Percentiles rank a stretch among this genome's conserved stretches.
These are phyloP conservation scores for Bursaphelenchus mucronatus DNA, from an alignment of 1,140 invertebrate genomes.

Conservation along the genomic window DNA sequence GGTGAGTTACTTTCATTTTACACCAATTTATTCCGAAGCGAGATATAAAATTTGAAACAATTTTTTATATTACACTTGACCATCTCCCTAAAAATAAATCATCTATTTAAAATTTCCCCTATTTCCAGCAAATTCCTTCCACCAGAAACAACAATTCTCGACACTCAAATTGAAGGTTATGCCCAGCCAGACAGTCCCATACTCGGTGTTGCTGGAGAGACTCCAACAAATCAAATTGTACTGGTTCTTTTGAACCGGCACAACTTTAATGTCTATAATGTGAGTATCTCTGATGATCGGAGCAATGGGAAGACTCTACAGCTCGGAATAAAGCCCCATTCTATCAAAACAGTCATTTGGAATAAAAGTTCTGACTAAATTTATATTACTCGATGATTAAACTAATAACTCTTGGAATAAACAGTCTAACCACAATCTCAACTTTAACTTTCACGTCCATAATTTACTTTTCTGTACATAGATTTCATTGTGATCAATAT, in stretches of 20 bases:
- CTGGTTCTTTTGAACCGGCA: conserved; percentile 27
- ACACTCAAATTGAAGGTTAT: conserved; percentile 12
- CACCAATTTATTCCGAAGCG: too few relatives aligned
- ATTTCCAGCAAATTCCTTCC: conserved; percentile 36
- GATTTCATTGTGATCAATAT: too few relatives aligned
- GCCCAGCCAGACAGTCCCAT: conserved; percentile 7
- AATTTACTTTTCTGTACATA: too few relatives aligned
- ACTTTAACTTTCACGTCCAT: too few relatives aligned
- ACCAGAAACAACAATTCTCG: conserved; percentile 31
- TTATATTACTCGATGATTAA: too few relatives aligned
- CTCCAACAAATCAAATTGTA: conserved; percentile 18
- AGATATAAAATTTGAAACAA: too few relatives aligned
- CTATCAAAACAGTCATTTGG: conserved; percentile 33
- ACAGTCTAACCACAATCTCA: too few relatives aligned
- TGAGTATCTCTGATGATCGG: conserved; percentile 11
- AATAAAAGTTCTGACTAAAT: conserved; percentile 2
- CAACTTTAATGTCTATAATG: conserved; percentile 16
- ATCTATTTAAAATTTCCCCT: too few relatives aligned
- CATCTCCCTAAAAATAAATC: not conserved
- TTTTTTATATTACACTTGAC: not conserved
- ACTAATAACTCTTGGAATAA: too few relatives aligned
- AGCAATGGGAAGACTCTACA: not conserved
- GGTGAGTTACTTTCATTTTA: conserved; percentile 12
- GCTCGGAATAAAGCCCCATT: conserved; percentile 26
- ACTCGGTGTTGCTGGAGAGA: conserved; percentile 23